Conservation (phyloP, 2,888 invertebrate species). For the Aproaerema taeniolella region DNA sequence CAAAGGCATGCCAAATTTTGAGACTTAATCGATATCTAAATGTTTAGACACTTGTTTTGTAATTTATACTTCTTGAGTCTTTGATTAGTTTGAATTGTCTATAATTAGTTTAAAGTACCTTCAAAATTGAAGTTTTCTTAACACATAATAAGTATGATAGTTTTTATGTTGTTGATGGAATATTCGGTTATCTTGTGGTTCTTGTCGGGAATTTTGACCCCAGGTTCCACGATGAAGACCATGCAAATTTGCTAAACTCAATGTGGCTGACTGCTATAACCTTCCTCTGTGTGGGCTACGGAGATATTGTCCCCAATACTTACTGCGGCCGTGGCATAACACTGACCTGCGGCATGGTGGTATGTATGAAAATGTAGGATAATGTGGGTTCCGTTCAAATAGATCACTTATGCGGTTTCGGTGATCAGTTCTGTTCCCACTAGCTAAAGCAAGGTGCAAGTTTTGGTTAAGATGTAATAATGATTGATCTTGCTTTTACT, state of each 20-base stretch:
- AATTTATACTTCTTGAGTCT: too few species aligned
- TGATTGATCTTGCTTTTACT: constrained; percentile 51
- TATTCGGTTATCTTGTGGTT: constrained; percentile 68
- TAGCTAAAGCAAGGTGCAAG: constrained; percentile 49
- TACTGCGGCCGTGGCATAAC: constrained; percentile 99
- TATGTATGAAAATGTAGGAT: constrained; percentile 81
- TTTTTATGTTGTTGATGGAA: constrained; percentile 26
- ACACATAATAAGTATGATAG: too few species aligned
- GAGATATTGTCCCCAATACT: constrained; percentile 99
- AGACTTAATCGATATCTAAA: constrained; percentile 29
- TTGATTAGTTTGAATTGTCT: too few species aligned
- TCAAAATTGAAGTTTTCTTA: background rate
- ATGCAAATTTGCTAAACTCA: constrained; percentile 98
- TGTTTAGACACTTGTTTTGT: constrained; percentile 32
- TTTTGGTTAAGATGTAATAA: constrained; percentile 16
- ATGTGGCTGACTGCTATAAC: constrained; percentile 99
- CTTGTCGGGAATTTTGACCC: constrained; percentile 76
- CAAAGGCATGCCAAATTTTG: constrained; percentile 55
- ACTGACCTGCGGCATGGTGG: constrained; percentile 99
- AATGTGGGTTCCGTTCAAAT: constrained; percentile 42
- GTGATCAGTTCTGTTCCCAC: constrained; percentile 29
- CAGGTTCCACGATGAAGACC: constrained; percentile 99
- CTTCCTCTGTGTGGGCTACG: constrained; percentile 99
- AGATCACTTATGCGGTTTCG: constrained; percentile 28
- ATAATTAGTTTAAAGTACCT: too few species aligned